Evolutionary conservation across 2,888 invertebrate species (phyloP).

Genomic region (Mesorhabditis belari): DNA sequence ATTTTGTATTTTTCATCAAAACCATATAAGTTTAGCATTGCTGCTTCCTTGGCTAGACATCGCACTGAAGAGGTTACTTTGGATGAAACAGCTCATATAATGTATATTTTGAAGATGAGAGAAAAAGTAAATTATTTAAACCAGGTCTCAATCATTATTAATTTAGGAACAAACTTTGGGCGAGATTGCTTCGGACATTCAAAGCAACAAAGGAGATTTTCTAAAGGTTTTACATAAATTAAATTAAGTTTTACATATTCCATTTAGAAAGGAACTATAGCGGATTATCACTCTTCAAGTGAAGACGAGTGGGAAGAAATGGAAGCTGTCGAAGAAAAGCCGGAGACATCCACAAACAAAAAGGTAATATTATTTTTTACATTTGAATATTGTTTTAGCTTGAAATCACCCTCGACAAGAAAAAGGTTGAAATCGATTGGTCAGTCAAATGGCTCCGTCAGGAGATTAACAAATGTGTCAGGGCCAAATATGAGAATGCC

Average conservation of each 20-base stretch:
- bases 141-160: no score
- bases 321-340: constrained; percentile 23
- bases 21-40: not conserved
- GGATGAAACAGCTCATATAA: not conserved
- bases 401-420: not conserved
- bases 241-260: not conserved
- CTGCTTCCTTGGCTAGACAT: not conserved
- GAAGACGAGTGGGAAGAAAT: constrained; percentile 41
- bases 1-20: not conserved
- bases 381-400: not conserved
- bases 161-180: not conserved
- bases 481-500: constrained; percentile 20
- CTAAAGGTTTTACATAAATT: no score
- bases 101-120: not conserved
- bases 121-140: not conserved
- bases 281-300: constrained; percentile 13
- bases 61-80: not conserved
- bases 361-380: not conserved
- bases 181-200: not conserved
- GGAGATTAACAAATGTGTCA: constrained; percentile 12
- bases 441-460: constrained; percentile 20
- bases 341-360: constrained; percentile 7
- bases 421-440: constrained; percentile 8
- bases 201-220: not conserved
- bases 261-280: not conserved